phyloP scores from a whole-genome alignment of 2,113 vertebrate genomes.

The Polyodon spathula region DNA sequence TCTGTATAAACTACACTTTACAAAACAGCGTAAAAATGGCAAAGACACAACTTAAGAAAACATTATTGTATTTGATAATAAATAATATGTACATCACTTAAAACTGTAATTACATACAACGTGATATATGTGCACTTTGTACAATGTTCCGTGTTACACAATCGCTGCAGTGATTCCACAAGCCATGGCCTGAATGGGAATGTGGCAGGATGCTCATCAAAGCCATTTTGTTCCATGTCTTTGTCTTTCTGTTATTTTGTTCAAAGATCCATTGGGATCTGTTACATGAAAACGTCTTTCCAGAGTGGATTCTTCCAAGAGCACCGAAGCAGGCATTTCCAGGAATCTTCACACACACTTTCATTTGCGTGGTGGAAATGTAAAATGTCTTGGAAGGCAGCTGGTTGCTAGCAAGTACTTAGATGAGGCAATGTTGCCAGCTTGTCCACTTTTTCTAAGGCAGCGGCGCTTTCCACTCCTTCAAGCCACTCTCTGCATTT shows the following conservation, averaged over 20 bases:
- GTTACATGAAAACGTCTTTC: too few species aligned
- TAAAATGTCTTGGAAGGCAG: not conserved
- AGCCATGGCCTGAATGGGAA: not conserved
- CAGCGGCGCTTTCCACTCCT: conserved; percentile 74
- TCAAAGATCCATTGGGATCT: too few species aligned
- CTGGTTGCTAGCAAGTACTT: conserved; percentile 49
- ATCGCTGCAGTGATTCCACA: conserved; percentile 12
- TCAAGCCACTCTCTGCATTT: conserved; percentile 88
- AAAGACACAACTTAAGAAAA: conserved; percentile 31
- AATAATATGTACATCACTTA: conserved; percentile 52
- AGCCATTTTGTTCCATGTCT: too few species aligned
- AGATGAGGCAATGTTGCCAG: conserved; percentile 68
- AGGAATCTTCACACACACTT: too few species aligned
- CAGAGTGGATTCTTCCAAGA: too few species aligned
- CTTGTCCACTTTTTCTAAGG: conserved; percentile 57
- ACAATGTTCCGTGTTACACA: conserved; percentile 4
- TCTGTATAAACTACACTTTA: conserved; percentile 32
- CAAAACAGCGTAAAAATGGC: conserved; percentile 32
- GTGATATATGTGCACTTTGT: conserved; percentile 9
- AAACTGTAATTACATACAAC: conserved; percentile 31
- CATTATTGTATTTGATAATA: conserved; percentile 42
- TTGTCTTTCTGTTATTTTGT: too few species aligned
- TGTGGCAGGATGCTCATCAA: too few species aligned
- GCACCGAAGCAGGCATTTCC: too few species aligned
- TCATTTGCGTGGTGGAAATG: not conserved